A percentile compares a stretch with the other conserved stretches of the same genome.
These are phyloP conservation scores for Drosophila lini DNA, from an alignment of 1,140 invertebrate species.

Conservation along the genomic window DNA sequence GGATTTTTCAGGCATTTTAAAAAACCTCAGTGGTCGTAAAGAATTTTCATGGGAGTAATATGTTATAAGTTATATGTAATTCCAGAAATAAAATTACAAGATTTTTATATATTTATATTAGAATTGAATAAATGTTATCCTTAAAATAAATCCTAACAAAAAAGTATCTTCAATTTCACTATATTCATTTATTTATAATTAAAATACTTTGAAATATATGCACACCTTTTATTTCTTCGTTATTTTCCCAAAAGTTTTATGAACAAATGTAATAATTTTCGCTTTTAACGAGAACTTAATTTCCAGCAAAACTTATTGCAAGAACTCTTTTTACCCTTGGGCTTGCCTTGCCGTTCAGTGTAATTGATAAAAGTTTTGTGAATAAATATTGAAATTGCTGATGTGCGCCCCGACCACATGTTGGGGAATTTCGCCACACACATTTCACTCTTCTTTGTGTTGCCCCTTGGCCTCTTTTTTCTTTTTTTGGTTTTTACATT, in stretches of 20 bases:
- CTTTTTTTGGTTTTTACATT: background rate
- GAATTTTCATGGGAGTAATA: too few species aligned
- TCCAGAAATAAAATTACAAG: background rate
- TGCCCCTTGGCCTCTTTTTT: conserved; percentile 15
- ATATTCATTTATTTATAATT: background rate
- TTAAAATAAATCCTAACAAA: too few species aligned
- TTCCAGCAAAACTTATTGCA: conserved; percentile 6
- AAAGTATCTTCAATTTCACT: too few species aligned
- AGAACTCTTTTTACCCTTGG: conserved; percentile 4
- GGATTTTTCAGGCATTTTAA: conserved; percentile 1
- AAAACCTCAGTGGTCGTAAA: background rate
- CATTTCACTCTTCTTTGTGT: conserved; percentile 30
- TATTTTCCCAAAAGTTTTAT: background rate
- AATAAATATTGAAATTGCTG: conserved; percentile 58
- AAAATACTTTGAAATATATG: background rate
- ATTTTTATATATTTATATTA: too few species aligned
- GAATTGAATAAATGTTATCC: too few species aligned
- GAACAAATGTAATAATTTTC: background rate
- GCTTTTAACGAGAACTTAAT: conserved; percentile 2
- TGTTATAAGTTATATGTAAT: too few species aligned
- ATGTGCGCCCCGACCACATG: conserved; percentile 53
- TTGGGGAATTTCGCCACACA: conserved; percentile 59
- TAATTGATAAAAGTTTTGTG: conserved; percentile 51
- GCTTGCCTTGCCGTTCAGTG: conserved; percentile 41
- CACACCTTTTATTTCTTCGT: background rate